Percentiles rank a stretch among this genome's conserved stretches.
phyloP scores from a whole-genome alignment of 30 jellyfish, hydroid and myxozoan genomes.

The Aurelia sp. region DNA sequence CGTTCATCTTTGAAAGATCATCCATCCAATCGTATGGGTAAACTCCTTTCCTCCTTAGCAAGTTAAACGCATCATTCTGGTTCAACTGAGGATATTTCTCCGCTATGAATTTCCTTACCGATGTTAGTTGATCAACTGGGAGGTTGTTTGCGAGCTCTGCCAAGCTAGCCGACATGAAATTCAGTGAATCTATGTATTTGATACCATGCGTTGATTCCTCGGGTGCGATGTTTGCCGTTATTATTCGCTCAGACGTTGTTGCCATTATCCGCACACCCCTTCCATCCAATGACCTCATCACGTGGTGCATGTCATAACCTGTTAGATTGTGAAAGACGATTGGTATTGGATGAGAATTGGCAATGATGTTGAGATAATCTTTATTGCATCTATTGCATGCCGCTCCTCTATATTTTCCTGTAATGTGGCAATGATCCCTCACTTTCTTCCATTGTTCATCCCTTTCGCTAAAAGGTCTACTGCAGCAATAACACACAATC shows the following conservation, averaged over 20 bases:
- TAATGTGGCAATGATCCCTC: conserved; percentile 24
- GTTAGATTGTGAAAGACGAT: conserved; percentile 34
- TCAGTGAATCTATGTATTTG: conserved; percentile 15
- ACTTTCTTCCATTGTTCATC: neutral
- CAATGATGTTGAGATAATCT: too few relatives aligned
- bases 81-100: neutral
- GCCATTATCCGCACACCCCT: neutral
- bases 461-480: neutral
- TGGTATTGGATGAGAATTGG: neutral
- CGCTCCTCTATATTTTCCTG: conserved; percentile 26
- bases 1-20: neutral
- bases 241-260: neutral
- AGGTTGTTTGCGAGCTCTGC: conserved; percentile 30
- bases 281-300: neutral
- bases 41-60: conserved; percentile 59
- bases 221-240: neutral
- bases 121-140: neutral
- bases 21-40: conserved; percentile 69
- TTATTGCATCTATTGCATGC: neutral
- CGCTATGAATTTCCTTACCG: neutral
- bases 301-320: conserved; percentile 17
- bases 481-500: conserved; percentile 1
- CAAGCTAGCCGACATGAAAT: neutral
- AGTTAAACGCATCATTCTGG: neutral
- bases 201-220: neutral